Conservation (phyloP, 2,888 invertebrate genomes). For the Pristionchus japonicus region DNA sequence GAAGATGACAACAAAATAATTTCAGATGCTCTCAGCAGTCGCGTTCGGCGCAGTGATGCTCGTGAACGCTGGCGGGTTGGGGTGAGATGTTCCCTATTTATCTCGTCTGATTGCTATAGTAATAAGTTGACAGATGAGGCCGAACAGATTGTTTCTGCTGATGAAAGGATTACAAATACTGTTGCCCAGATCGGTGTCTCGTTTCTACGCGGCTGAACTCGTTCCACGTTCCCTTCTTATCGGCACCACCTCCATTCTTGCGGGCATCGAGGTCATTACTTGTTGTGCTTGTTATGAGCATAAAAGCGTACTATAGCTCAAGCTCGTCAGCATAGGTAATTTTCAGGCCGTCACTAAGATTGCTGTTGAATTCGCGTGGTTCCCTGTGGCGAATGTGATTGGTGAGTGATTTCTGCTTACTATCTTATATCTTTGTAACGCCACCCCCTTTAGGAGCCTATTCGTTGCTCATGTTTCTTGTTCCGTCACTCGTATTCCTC, state of each 20-base stretch:
- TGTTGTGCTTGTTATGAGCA: too few relatives aligned
- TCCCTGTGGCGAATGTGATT: constrained; percentile 35
- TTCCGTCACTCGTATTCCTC: neutral
- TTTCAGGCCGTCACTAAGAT: constrained; percentile 16
- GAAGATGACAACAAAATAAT: neutral
- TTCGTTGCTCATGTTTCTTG: neutral
- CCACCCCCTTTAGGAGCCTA: neutral
- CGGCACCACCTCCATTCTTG: constrained; percentile 56
- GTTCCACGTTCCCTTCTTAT: constrained; percentile 58
- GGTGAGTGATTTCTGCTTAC: constrained; percentile 28
- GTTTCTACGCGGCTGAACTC: too few relatives aligned
- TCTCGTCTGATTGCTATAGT: too few relatives aligned
- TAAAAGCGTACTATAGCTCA: too few relatives aligned
- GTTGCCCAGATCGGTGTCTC: too few relatives aligned
- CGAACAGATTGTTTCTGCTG: neutral
- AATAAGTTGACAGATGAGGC: too few relatives aligned
- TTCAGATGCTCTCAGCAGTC: constrained; percentile 53
- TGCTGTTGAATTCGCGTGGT: constrained; percentile 39
- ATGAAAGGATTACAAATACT: too few relatives aligned
- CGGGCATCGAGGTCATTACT: constrained; percentile 34
- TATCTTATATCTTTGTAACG: constrained; percentile 45
- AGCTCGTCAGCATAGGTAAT: neutral
- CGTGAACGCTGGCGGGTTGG: constrained; percentile 59
- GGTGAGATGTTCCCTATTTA: constrained; percentile 6
- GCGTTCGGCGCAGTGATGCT: constrained; percentile 56